Conservation (phyloP, 2,888 invertebrate species). For the Phyto melanocephala region DNA sequence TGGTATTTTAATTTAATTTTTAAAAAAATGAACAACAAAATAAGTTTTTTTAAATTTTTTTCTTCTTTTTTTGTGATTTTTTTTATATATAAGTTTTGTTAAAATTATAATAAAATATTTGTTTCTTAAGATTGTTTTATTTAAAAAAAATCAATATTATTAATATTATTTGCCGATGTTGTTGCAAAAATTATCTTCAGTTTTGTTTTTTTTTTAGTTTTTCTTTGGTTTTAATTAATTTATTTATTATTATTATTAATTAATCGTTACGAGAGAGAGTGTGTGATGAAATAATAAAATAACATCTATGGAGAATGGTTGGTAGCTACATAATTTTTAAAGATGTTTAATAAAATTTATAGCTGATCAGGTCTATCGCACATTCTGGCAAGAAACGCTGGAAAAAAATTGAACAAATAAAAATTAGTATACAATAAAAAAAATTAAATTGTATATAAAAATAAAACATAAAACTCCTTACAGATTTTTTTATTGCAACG, state of each 20-base stretch:
- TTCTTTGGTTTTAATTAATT: slow-evolving; percentile 74
- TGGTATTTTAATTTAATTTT: slow-evolving; percentile 66
- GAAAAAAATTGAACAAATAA: slow-evolving; percentile 71
- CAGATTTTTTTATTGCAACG: no score
- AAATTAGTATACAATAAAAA: slow-evolving; percentile 30
- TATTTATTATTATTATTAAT: slow-evolving; percentile 77
- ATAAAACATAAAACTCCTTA: background rate
- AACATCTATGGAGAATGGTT: slow-evolving; percentile 78
- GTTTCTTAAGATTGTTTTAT: slow-evolving; percentile 70
- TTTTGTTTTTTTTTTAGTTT: slow-evolving; percentile 47
- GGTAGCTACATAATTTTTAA: slow-evolving; percentile 73
- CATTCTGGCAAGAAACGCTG: slow-evolving; percentile 94
- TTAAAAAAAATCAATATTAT: slow-evolving; percentile 74
- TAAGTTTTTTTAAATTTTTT: slow-evolving; percentile 64
- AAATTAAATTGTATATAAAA: background rate
- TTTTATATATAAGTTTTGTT: slow-evolving; percentile 62
- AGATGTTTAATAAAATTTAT: slow-evolving; percentile 72
- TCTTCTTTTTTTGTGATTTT: slow-evolving; percentile 59
- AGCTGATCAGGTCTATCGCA: slow-evolving; percentile 82
- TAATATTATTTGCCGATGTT: slow-evolving; percentile 76
- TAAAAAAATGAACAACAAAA: slow-evolving; percentile 68
- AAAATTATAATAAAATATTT: slow-evolving; percentile 67
- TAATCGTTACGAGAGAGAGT: slow-evolving; percentile 77
- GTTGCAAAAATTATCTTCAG: slow-evolving; percentile 72
- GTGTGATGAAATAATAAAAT: slow-evolving; percentile 71